These are phyloP conservation scores for Pterocles orientalis DNA, from an alignment of 2,113 vertebrate species.

Conservation along the genomic window DNA sequence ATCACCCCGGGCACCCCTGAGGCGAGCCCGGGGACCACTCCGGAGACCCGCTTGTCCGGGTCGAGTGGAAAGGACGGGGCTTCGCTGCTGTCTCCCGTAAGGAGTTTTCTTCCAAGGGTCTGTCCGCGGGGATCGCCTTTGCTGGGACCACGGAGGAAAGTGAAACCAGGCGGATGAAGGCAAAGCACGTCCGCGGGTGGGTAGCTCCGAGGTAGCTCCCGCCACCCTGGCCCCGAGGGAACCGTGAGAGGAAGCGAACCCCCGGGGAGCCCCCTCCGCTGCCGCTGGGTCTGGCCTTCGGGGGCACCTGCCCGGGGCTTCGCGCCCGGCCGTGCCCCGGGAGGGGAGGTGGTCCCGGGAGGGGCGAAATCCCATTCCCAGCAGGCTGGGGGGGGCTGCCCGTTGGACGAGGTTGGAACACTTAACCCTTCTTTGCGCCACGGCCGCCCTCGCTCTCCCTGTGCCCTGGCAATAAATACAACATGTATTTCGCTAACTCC, in stretches of 20 bases:
- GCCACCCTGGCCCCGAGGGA: neutral
- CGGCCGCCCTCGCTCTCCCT: neutral
- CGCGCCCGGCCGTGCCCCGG: neutral
- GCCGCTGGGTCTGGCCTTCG: neutral
- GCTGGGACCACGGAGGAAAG: neutral
- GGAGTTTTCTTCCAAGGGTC: neutral
- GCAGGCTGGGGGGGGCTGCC: neutral
- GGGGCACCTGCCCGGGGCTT: neutral
- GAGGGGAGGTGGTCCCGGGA: neutral
- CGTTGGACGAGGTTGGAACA: neutral
- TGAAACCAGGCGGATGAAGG: neutral
- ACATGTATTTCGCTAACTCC: conserved; percentile 34
- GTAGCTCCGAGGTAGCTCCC: neutral
- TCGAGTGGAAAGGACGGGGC: neutral
- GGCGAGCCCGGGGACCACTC: neutral
- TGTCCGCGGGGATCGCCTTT: neutral
- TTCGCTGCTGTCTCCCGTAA: neutral
- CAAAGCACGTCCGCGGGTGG: neutral
- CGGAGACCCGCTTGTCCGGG: neutral
- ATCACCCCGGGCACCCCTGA: too few relatives aligned
- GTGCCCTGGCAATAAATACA: conserved; percentile 24
- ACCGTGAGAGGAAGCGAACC: neutral
- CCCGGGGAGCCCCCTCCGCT: neutral
- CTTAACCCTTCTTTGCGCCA: neutral
- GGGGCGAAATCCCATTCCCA: neutral